Conservation (phyloP, 2,888 invertebrate genomes). For the Cosmorhoe ocellata region DNA sequence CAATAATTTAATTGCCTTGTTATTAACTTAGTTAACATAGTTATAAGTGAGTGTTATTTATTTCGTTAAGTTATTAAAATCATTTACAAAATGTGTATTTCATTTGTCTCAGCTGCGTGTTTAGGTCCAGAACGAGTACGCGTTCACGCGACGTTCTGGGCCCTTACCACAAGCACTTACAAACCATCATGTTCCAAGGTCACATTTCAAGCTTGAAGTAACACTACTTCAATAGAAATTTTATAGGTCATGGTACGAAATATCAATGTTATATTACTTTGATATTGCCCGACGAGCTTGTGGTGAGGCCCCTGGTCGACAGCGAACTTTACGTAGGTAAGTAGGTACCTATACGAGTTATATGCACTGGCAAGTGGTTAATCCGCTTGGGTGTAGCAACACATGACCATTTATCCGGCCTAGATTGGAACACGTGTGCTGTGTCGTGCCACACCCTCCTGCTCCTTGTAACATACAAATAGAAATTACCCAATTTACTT, state of each 20-base stretch:
- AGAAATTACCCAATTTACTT: too few species aligned
- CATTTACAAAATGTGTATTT: slow-evolving; percentile 24
- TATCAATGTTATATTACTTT: too few species aligned
- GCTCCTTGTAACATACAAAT: not conserved
- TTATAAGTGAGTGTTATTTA: slow-evolving; percentile 39
- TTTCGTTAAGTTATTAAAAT: slow-evolving; percentile 52
- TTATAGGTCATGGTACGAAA: too few species aligned
- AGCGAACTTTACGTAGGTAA: not conserved
- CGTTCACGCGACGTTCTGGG: too few species aligned
- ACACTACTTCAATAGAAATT: too few species aligned
- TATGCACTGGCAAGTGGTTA: not conserved
- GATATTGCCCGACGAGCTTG: too few species aligned
- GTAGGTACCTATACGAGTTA: too few species aligned
- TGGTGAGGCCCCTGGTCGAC: not conserved
- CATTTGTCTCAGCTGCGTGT: slow-evolving; percentile 1
- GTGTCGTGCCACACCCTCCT: slow-evolving; percentile 18
- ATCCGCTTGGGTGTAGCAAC: slow-evolving; percentile 12
- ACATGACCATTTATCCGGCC: slow-evolving; percentile 13
- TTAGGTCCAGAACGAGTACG: not conserved
- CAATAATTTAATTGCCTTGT: slow-evolving; percentile 52
- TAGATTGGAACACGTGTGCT: slow-evolving; percentile 38
- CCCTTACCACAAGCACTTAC: too few species aligned
- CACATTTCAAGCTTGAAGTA: too few species aligned
- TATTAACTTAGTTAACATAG: slow-evolving; percentile 53
- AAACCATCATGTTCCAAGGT: too few species aligned